Percentiles rank a stretch among this genome's conserved stretches.
phyloP scores from a whole-genome alignment of 2,888 invertebrate genomes.

The Clitarchus hookeri region DNA sequence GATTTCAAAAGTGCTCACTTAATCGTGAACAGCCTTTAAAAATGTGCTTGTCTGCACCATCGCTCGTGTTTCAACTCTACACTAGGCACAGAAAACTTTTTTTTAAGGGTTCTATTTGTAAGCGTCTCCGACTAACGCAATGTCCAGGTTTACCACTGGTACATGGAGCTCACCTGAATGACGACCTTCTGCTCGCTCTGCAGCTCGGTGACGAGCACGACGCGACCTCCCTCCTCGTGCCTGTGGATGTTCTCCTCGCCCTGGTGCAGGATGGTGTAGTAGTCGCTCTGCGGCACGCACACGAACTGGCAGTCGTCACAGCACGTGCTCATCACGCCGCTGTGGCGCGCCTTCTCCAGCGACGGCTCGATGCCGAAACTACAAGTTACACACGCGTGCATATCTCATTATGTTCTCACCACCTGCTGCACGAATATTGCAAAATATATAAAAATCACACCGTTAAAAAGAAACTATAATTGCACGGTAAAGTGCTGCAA shows the following conservation, averaged over 20 bases:
- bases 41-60: no score
- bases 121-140: no score
- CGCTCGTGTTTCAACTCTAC: background rate
- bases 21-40: no score
- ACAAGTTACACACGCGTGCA: background rate
- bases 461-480: no score
- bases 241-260: conserved; percentile 94
- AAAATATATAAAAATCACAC: no score
- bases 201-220: conserved; percentile 92
- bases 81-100: background rate
- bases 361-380: conserved; percentile 98
- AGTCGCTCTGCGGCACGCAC: conserved; percentile 96
- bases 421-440: no score
- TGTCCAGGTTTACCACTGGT: no score
- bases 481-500: no score
- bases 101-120: no score
- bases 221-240: conserved; percentile 82
- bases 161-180: conserved; percentile 65
- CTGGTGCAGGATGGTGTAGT: conserved; percentile 83
- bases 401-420: no score
- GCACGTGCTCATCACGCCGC: conserved; percentile 93
- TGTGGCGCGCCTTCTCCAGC: conserved; percentile 92
- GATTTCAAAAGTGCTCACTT: no score
- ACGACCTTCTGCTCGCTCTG: conserved; percentile 84
- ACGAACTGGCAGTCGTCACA: conserved; percentile 99